Conservation (phyloP, 1,140 invertebrate species). For the Sminthurinus signatus region DNA sequence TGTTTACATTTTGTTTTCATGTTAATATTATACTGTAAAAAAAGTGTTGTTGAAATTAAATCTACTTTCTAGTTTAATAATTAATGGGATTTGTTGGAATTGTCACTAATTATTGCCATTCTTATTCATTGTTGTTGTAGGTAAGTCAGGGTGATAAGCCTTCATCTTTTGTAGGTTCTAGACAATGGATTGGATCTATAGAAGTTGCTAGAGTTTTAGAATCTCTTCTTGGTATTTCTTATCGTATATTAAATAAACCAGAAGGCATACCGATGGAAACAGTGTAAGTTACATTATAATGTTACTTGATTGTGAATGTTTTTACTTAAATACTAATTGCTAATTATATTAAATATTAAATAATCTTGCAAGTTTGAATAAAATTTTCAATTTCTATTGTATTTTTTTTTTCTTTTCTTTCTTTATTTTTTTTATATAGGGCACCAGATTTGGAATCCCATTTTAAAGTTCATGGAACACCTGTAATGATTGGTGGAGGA, state of each 20-base stretch:
- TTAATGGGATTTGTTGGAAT: too few relatives aligned
- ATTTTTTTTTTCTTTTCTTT: too few relatives aligned
- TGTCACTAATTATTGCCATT: background rate
- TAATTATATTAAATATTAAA: too few relatives aligned
- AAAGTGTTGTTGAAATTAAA: background rate
- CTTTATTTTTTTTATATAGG: constrained; percentile 21
- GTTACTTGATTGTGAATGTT: background rate
- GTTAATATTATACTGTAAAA: constrained; percentile 8
- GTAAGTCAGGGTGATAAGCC: constrained; percentile 93
- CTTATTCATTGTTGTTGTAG: too few relatives aligned
- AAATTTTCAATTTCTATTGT: too few relatives aligned
- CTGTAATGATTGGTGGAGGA: constrained; percentile 98
- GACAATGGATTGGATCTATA: constrained; percentile 96
- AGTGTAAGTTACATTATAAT: too few relatives aligned
- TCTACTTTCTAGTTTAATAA: too few relatives aligned
- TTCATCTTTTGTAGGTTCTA: constrained; percentile 75
- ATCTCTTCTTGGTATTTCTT: constrained; percentile 67
- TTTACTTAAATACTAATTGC: too few relatives aligned
- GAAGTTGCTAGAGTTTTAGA: constrained; percentile 93
- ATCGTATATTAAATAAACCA: constrained; percentile 60
- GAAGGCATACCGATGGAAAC: constrained; percentile 70
- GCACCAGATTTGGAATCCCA: constrained; percentile 77
- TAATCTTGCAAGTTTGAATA: too few relatives aligned
- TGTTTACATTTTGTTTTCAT: background rate
- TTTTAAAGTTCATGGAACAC: constrained; percentile 87